phyloP scores from a whole-genome alignment of 35 echinoderm and acorn worm species.

The Stichopus chloronotus region DNA sequence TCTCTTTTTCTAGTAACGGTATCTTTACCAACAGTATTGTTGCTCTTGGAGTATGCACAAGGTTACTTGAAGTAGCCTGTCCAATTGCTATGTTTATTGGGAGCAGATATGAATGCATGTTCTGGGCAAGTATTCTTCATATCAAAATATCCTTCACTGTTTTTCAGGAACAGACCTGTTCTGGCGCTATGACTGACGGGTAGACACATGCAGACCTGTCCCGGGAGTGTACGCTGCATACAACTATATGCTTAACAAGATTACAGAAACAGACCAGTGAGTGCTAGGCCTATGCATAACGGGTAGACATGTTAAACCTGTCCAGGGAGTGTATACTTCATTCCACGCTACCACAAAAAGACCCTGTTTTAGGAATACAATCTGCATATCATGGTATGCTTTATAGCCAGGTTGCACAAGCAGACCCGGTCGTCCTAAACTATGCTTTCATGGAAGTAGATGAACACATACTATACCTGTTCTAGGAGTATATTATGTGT shows the following conservation, averaged over 20 bases:
- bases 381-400: neutral
- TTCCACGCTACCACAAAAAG: slow-evolving; percentile 60
- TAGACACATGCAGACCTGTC: slow-evolving; percentile 64
- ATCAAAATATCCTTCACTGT: too few relatives aligned
- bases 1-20: too few relatives aligned
- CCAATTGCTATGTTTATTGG: too few relatives aligned
- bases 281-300: neutral
- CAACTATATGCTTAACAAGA: neutral
- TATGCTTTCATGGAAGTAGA: neutral
- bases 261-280: neutral
- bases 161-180: neutral
- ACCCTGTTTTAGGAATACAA: slow-evolving; percentile 46
- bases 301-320: slow-evolving; percentile 48
- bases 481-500: slow-evolving; percentile 77
- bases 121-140: too few relatives aligned
- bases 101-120: too few relatives aligned
- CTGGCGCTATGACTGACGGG: neutral
- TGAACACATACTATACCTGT: slow-evolving; percentile 60
- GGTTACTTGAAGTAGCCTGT: too few relatives aligned
- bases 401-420: neutral
- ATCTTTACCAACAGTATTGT: too few relatives aligned
- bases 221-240: neutral
- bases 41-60: too few relatives aligned
- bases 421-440: neutral
- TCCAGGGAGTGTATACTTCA: slow-evolving; percentile 58